phyloP scores from a whole-genome alignment of 2,797 vertebrate species.

The Hybognathus amarus region DNA sequence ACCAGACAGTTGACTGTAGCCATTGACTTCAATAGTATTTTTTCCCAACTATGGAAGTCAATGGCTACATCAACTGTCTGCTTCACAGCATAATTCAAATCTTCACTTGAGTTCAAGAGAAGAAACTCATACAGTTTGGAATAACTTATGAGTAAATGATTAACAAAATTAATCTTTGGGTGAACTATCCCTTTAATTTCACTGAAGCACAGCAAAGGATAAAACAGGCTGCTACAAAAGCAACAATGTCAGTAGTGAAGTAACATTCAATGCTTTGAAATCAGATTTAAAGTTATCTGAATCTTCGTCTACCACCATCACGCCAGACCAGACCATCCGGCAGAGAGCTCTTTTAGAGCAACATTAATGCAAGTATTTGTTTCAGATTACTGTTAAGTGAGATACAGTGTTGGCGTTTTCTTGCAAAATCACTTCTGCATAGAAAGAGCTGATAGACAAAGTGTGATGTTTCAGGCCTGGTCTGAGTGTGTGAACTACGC shows the following conservation, averaged over 20 bases:
- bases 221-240: background rate
- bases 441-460: constrained; percentile 60
- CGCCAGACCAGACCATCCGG: background rate
- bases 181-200: background rate
- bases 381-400: constrained; percentile 29
- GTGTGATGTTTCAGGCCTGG: constrained; percentile 7
- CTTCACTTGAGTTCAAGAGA: too few species aligned
- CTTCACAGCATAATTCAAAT: too few species aligned
- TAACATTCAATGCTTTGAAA: constrained; percentile 1
- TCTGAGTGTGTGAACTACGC: constrained; percentile 68
- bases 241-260: background rate
- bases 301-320: background rate
- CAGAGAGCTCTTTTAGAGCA: background rate
- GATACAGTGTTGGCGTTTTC: constrained; percentile 23
- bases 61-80: too few species aligned
- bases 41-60: too few species aligned
- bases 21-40: too few species aligned
- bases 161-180: too few species aligned
- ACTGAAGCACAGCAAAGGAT: background rate
- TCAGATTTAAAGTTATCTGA: background rate
- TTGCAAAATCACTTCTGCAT: constrained; percentile 59
- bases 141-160: too few species aligned
- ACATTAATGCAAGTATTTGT: constrained; percentile 12
- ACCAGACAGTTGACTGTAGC: too few species aligned
- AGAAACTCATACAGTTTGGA: too few species aligned